Evolutionary conservation across 2,888 invertebrate species (phyloP), one percentile per base, ranked within the genome.

Genomic region (Nipponacmea schrenckii): DNA sequence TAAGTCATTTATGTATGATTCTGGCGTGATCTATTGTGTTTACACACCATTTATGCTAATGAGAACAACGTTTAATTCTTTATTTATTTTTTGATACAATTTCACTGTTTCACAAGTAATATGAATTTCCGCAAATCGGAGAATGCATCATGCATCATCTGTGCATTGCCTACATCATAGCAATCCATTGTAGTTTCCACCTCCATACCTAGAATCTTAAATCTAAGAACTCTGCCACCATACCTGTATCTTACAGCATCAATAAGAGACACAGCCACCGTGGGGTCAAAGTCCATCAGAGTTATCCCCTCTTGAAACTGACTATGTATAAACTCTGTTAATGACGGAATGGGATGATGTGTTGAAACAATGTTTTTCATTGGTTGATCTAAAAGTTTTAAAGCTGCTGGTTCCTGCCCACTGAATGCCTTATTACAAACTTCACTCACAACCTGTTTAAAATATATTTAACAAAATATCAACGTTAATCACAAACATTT

Each of bases 171-270:
- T n/a, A n/a, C n/a, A n/a, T n/a, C n/a, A n/a, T n/a, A n/a, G n/a
- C n/a, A n/a, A n/a, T n/a, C n/a, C n/a, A n/a, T n/a, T n/a, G n/a
- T n/a, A n/a, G n/a, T n/a, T n/a, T n/a, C n/a, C n/a, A n/a, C n/a
- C n/a, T n/a, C n/a, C n/a, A n/a, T n/a, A n/a, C n/a, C n/a, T n/a
- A n/a, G n/a, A n/a, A n/a, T n/a, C n/a, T n/a, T n/a, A n/a, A n/a
- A n/a, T n/a, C n/a, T n/a, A 39, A 7, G 10, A 1, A 39, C 10
- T 39, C 1, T 39, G 39, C 8, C 12, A 45, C 14, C 78, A 64
- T 70, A 85, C 85, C 77, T 82, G 72, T 84, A 84, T 81, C 83
- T 78, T 7, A 84, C 80, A 71, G 83, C 84, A 78, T 85, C 85
- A 48, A 85, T 83, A 1, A 83, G 67, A 68, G 80, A 79, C 56